Conservation (phyloP, 1,140 invertebrate genomes). For the Drosophila lacertosa region DNA sequence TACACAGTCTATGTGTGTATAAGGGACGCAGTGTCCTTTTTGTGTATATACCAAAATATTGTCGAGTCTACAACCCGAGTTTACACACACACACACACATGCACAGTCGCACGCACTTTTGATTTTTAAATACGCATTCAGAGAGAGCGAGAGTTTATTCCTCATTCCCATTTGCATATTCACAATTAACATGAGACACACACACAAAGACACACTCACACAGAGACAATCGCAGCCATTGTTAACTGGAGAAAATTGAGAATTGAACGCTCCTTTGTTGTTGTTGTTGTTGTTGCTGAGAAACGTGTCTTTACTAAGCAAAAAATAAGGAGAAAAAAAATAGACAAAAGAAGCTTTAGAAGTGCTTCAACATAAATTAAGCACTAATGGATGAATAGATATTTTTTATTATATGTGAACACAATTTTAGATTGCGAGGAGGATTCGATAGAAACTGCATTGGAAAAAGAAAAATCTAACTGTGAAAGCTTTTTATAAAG, state of each 20-base stretch:
- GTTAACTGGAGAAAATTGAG: constrained; percentile 26
- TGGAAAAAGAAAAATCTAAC: too few relatives aligned
- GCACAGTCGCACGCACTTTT: constrained; percentile 47
- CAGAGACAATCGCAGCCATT: constrained; percentile 7
- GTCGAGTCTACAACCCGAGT: constrained; percentile 39
- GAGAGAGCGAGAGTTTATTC: constrained; percentile 26
- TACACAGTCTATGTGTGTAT: constrained; percentile 36
- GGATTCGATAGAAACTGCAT: too few relatives aligned
- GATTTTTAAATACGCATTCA: constrained; percentile 49
- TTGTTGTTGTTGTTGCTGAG: constrained; percentile 3
- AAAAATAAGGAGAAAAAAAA: constrained; percentile 2
- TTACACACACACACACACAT: constrained; percentile 47
- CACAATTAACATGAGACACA: constrained; percentile 29
- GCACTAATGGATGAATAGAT: not conserved
- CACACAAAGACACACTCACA: not conserved
- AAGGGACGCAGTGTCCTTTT: constrained; percentile 77
- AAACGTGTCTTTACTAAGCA: constrained; percentile 26
- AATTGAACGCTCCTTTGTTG: constrained; percentile 5
- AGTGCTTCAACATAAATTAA: not conserved
- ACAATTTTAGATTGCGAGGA: not conserved
- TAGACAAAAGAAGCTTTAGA: constrained; percentile 12
- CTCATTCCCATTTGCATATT: constrained; percentile 44
- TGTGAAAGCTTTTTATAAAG: too few relatives aligned
- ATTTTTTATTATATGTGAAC: not conserved
- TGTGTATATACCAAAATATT: constrained; percentile 45